A percentile compares a stretch with the other conserved stretches of the same genome.
These are phyloP conservation scores for Drosophila mimica DNA, from an alignment of 2,888 invertebrate species.

Conservation along the genomic window DNA sequence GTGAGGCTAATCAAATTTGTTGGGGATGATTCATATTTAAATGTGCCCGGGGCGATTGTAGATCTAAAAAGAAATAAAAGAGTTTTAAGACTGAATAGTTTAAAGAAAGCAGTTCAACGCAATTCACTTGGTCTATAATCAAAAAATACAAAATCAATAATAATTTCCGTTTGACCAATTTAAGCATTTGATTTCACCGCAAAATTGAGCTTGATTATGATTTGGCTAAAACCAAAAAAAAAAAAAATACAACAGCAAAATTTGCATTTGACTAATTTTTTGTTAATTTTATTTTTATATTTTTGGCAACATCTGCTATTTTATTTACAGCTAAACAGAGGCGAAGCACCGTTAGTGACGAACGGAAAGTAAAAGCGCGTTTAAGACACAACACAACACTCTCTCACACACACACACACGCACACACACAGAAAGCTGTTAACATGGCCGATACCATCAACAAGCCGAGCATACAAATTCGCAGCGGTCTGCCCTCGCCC, in stretches of 20 bases:
- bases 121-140: constrained; percentile 31
- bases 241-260: constrained; percentile 24
- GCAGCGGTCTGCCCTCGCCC: constrained; percentile 69
- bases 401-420: constrained; percentile 8
- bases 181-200: constrained; percentile 36
- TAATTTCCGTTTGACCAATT: constrained; percentile 19
- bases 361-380: constrained; percentile 72
- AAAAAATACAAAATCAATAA: constrained; percentile 17
- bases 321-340: constrained; percentile 56
- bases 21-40: constrained; percentile 31
- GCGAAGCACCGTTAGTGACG: constrained; percentile 56
- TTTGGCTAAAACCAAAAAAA: constrained; percentile 7
- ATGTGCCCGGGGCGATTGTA: constrained; percentile 9
- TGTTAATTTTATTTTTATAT: constrained; percentile 14
- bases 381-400: constrained; percentile 22
- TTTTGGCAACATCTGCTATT: constrained; percentile 23
- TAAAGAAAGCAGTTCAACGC: constrained; percentile 44
- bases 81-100: constrained; percentile 28
- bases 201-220: constrained; percentile 48
- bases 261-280: constrained; percentile 52
- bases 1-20: constrained; percentile 11
- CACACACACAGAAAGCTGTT: constrained; percentile 10
- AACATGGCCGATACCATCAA: constrained; percentile 82
- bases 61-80: constrained; percentile 13
- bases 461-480: constrained; percentile 82